These are phyloP conservation scores for Hypomecis atomaria DNA, from an alignment of 2,888 invertebrate genomes.

Conservation along the genomic window DNA sequence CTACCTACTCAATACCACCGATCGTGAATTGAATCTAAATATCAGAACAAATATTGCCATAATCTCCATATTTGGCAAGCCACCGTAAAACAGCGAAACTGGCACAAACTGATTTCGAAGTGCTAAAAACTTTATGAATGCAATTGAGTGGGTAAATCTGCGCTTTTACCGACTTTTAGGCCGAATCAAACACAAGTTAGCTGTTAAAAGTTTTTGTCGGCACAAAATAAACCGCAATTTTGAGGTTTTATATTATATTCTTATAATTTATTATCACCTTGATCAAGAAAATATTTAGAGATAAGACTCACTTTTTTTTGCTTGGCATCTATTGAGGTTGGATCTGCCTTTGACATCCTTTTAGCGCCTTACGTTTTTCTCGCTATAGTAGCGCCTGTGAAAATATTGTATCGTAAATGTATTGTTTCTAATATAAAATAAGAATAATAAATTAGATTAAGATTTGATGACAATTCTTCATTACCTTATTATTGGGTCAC, in stretches of 20 bases:
- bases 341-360: not conserved
- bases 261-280: not conserved
- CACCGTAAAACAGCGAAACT: conserved; percentile 27
- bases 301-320: not conserved
- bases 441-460: too few relatives aligned
- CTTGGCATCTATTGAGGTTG: too few relatives aligned
- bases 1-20: conserved; percentile 25
- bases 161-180: conserved; percentile 1
- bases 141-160: conserved; percentile 3
- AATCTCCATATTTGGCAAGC: conserved; percentile 24
- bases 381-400: not conserved
- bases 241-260: too few relatives aligned
- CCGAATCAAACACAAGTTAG: not conserved
- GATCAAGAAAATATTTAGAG: not conserved
- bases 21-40: conserved; percentile 29
- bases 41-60: conserved; percentile 28
- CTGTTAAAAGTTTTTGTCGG: not conserved
- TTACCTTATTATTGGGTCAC: too few relatives aligned
- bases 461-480: too few relatives aligned
- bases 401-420: not conserved
- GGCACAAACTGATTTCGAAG: conserved; percentile 29
- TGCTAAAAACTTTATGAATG: conserved; percentile 23
- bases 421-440: too few relatives aligned
- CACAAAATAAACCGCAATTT: too few relatives aligned
- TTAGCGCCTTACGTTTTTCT: too few relatives aligned